Percentiles rank a stretch among this genome's conserved stretches.
phyloP scores from a whole-genome alignment of 2,113 vertebrate genomes.

The Rissa tridactyla region DNA sequence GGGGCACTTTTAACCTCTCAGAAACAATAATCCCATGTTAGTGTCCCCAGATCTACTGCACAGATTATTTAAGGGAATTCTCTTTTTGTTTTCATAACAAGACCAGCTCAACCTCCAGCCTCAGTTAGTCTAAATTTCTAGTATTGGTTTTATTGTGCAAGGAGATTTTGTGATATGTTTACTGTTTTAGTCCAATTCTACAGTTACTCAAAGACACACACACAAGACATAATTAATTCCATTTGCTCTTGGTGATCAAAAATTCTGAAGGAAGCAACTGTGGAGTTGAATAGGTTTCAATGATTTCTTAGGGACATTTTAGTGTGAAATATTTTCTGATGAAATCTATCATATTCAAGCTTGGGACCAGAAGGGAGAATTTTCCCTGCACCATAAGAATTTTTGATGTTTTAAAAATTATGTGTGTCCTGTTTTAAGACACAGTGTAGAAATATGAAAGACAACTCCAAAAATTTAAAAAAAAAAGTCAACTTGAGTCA shows the following conservation, averaged over 20 bases:
- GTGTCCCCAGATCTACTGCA: not conserved
- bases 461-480: rapidly evolving
- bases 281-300: not conserved
- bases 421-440: not conserved
- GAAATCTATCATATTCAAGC: not conserved
- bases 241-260: not conserved
- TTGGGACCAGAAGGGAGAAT: not conserved
- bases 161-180: not conserved
- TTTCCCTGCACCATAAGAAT: not conserved
- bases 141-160: not conserved
- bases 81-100: not conserved
- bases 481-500: not conserved
- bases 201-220: not conserved
- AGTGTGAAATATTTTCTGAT: not conserved
- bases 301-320: not conserved
- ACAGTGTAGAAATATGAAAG: not conserved
- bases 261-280: not conserved
- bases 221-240: not conserved
- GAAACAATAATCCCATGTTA: not conserved
- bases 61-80: not conserved
- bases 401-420: not conserved
- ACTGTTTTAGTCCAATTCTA: not conserved
- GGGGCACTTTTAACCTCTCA: not conserved
- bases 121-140: not conserved
- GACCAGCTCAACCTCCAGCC: not conserved